Conservation (phyloP, 2,888 invertebrate species). For the Anaspis maculata region DNA sequence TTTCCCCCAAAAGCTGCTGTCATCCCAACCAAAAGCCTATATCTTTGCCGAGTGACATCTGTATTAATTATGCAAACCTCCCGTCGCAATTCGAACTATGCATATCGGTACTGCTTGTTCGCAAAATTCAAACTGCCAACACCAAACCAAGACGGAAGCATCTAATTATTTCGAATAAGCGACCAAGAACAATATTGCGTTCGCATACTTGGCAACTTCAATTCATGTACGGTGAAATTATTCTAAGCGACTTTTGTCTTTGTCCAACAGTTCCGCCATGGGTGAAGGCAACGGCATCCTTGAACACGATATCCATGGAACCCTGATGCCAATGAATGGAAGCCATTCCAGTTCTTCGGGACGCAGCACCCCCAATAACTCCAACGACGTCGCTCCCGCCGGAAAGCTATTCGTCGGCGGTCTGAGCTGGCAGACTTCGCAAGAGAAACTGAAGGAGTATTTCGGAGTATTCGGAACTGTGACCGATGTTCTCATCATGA, state of each 20-base stretch:
- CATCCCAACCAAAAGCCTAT: too few species aligned
- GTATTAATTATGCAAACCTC: too few species aligned
- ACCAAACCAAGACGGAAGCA: too few species aligned
- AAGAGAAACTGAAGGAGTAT: slow-evolving; percentile 86
- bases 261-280: slow-evolving; percentile 49
- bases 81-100: too few species aligned
- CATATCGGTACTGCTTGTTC: too few species aligned
- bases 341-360: slow-evolving; percentile 62
- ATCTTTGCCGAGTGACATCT: too few species aligned
- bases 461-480: slow-evolving; percentile 89
- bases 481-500: slow-evolving; percentile 88
- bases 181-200: too few species aligned
- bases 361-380: slow-evolving; percentile 61
- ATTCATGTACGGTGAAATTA: too few species aligned
- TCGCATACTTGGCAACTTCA: too few species aligned
- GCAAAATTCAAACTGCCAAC: too few species aligned
- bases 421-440: slow-evolving; percentile 88
- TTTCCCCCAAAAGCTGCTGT: too few species aligned
- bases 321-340: slow-evolving; percentile 37
- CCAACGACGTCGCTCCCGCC: slow-evolving; percentile 65
- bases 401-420: slow-evolving; percentile 87
- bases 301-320: slow-evolving; percentile 46
- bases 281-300: slow-evolving; percentile 45
- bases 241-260: slow-evolving; percentile 23
- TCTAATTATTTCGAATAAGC: too few species aligned